Conservation (phyloP, 2,888 invertebrate genomes). For the Hypolimnas misippus region DNA sequence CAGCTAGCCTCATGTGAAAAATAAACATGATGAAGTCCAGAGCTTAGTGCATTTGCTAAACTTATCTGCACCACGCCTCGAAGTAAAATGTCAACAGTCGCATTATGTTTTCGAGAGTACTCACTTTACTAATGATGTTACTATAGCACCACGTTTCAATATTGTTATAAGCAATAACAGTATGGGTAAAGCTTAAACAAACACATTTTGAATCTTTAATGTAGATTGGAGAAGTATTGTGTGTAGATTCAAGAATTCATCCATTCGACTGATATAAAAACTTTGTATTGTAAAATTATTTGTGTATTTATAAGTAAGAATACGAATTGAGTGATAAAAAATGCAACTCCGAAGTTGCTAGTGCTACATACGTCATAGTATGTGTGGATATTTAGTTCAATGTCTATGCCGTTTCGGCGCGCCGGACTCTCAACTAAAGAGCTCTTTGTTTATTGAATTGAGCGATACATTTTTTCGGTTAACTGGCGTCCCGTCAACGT, state of each 20-base stretch:
- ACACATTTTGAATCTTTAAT: neutral
- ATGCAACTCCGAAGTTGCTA: neutral
- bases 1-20: conserved; percentile 70
- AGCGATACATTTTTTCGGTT: conserved; percentile 62
- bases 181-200: conserved; percentile 6
- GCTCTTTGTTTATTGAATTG: conserved; percentile 67
- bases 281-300: too few species aligned
- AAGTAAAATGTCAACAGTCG: conserved; percentile 74
- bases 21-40: conserved; percentile 63
- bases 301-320: too few species aligned
- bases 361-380: neutral
- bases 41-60: conserved; percentile 77
- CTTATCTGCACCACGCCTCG: conserved; percentile 70
- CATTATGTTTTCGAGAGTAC: conserved; percentile 68
- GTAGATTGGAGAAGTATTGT: neutral
- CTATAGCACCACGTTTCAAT: conserved; percentile 41
- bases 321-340: neutral
- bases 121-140: conserved; percentile 57
- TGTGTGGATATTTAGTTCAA: conserved; percentile 12
- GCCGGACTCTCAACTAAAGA: conserved; percentile 48
- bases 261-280: too few species aligned
- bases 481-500: conserved; percentile 64
- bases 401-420: conserved; percentile 31
- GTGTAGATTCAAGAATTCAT: too few species aligned
- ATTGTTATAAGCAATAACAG: conserved; percentile 25